These are phyloP conservation scores for Oscheius sp. DNA, from an alignment of 2,888 invertebrate species.

Conservation along the genomic window DNA sequence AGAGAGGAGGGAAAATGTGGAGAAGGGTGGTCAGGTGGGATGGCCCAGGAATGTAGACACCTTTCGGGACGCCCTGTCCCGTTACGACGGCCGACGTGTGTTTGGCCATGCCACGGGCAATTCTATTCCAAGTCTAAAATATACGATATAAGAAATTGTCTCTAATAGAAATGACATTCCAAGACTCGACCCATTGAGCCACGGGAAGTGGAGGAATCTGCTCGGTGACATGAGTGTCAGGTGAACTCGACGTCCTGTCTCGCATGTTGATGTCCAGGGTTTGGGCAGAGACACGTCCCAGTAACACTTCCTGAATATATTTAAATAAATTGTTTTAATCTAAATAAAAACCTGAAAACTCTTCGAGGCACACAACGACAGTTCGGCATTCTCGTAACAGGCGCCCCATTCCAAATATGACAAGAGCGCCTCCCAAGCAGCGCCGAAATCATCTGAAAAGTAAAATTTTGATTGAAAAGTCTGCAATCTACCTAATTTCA, in stretches of 20 bases:
- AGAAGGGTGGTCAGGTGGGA: conserved; percentile 92
- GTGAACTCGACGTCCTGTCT: conserved; percentile 22
- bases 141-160: neutral
- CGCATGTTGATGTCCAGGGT: conserved; percentile 60
- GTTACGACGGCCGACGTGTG: conserved; percentile 4
- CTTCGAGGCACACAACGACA: conserved; percentile 91
- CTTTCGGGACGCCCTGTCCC: conserved; percentile 11
- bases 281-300: conserved; percentile 56
- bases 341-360: conserved; percentile 86
- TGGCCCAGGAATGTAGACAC: conserved; percentile 86
- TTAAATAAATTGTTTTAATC: neutral
- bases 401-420: conserved; percentile 94
- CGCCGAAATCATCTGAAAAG: conserved; percentile 84
- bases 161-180: conserved; percentile 51
- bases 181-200: conserved; percentile 68
- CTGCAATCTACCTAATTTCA: conserved; percentile 41
- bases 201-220: conserved; percentile 60
- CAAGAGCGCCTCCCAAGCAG: conserved; percentile 91
- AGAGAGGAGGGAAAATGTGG: conserved; percentile 94
- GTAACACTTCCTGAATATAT: conserved; percentile 42
- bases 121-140: conserved; percentile 49
- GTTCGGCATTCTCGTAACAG: conserved; percentile 87
- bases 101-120: conserved; percentile 50
- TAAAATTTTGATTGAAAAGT: neutral
- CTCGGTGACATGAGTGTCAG: conserved; percentile 40